Evolutionary conservation across 2,888 invertebrate genomes (phyloP).

Genomic region (Incurvaria masculella): DNA sequence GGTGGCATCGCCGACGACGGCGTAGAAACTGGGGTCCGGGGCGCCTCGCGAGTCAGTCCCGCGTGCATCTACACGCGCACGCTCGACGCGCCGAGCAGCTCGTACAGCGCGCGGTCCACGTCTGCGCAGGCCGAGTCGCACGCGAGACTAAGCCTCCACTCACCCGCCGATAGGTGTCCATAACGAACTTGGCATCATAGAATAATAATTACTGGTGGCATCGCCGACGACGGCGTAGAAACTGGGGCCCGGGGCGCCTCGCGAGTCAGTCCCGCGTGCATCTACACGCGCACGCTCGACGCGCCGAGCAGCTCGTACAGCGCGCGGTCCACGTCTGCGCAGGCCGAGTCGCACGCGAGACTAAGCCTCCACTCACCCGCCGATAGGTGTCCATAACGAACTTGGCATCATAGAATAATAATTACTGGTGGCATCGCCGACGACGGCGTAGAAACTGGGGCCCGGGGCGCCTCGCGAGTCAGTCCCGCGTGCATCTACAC

Average conservation of each 20-base stretch:
- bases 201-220: conserved; percentile 49
- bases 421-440: conserved; percentile 58
- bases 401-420: no score
- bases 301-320: conserved; percentile 66
- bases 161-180: conserved; percentile 63
- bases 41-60: conserved; percentile 57
- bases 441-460: conserved; percentile 70
- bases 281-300: conserved; percentile 65
- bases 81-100: conserved; percentile 63
- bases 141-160: no score
- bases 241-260: conserved; percentile 61
- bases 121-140: no score
- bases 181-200: conserved; percentile 61
- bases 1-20: conserved; percentile 61
- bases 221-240: conserved; percentile 69
- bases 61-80: conserved; percentile 69
- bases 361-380: conserved; percentile 54
- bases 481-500: conserved; percentile 70
- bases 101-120: conserved; percentile 67
- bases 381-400: conserved; percentile 63
- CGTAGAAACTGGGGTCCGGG: conserved; percentile 73
- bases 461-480: conserved; percentile 53
- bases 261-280: conserved; percentile 62
- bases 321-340: conserved; percentile 67
- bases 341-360: no score